Base-by-base conservation (phyloP, 1,140 invertebrate species). In the Sycophila sp. region DNA sequence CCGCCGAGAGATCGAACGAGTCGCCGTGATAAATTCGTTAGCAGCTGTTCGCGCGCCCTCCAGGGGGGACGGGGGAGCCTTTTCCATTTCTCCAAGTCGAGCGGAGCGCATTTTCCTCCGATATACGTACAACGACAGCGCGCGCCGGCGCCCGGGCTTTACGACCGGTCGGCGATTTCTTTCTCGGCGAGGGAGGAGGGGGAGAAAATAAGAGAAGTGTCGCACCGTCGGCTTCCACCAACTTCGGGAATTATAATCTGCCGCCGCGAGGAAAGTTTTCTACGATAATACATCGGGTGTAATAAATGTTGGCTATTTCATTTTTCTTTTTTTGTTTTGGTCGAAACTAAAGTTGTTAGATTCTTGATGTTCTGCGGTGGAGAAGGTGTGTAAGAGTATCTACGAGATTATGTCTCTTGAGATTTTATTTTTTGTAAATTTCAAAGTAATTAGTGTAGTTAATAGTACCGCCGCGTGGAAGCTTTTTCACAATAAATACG, bases 211-310 rank as follows among this genome's bases (percentile, higher is more conserved):
- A 40, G 17, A 26, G 53, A 32, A 24, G n/a, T 59, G 34, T 40
- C 56, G 34, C 32, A 32, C n/a, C 22, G 30, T 56, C n/a, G 19
- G 19, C 42, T 47, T 22, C 49, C 24, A 4, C 55, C 28, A 59
- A 59, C 56, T 59, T 59, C 36, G 36, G 56, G 26, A 59, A 59
- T 59, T 59, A 59, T 59, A 59, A 59, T 59, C 56, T 59, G 15
- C 56, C 26, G 34, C 19, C 24, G 36, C 24, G 36, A 19, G 4
- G 28, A 59, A 40, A 38, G 6, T 59, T 59, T 59, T 42, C 56
- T 17, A 42, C 34, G 11, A 6, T 24, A 59, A 59, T 59, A 42
- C 26, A 59, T 38, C 36, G 36, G n/a, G 4, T 26, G 56, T 59
- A 59, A 40, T 59, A 59, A 59, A 58, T 19, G 56, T 59, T 40